Base-by-base conservation (phyloP, 2,113 vertebrate genomes). In the Fregetta grallaria region DNA sequence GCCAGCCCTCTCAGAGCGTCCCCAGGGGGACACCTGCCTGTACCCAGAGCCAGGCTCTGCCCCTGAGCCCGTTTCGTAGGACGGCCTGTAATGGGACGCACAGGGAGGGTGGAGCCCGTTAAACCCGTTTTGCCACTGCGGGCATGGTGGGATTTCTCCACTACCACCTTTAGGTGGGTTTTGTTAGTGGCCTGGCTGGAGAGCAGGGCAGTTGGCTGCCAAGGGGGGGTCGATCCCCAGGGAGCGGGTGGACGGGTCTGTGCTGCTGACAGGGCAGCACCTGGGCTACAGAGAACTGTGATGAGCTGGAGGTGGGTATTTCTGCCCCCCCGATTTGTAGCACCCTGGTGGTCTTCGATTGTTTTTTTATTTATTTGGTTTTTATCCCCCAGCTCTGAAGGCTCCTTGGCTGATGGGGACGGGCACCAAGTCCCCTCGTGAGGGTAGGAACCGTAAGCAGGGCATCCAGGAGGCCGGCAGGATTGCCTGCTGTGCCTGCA, bases 101-200 rank as follows among this genome's bases (percentile, higher is more conserved):
- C 1, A 3, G 26, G 5, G 25, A 49, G 62, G 73, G 79, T 44
- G 94, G 68, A 65, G 89, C 94, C 38, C 4, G 90, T 30, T 49
- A 19, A 87, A 94, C 94, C 30, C 9, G 94, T 96, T 96, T n/a
- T 84, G 29, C 86, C 0, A 1, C 93, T 34, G 89, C 68, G 6
- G 55, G 56, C 84, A 20, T 1, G 61, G 34, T 30, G 52, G 53
- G 61, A 47, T 92, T 96, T 81, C 89, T 92, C 63, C 79, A 50
- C 19, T 1, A 1, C 56, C 13, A 27, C n/a, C 47, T 67, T 17
- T 50, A 38, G 36, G 76, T 59, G 42, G 45, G 36, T 16, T 38
- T 2, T 16, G n/a, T 30, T 73, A 14, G 2, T 62, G 17, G 76
- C 9, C 11, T 23, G 71, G 67, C n/a, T 76, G 29, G 13, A 68